Percentiles rank a stretch among this genome's conserved stretches.
These are phyloP conservation scores for Baronia brevicornis DNA, from an alignment of 2,888 invertebrate species.

Conservation along the genomic window DNA sequence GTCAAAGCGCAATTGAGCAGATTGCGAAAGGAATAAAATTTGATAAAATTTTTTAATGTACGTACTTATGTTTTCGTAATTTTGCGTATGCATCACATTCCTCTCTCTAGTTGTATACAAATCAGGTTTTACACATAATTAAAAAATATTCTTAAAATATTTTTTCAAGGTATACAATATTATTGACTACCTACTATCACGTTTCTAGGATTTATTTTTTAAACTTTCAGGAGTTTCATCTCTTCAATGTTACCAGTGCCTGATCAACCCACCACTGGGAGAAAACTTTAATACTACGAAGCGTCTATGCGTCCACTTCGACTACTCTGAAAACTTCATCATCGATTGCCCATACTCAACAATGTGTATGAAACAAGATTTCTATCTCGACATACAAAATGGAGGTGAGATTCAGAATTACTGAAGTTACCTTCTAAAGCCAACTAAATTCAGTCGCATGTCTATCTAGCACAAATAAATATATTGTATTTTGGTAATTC, in stretches of 20 bases:
- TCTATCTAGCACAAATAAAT: too few species aligned
- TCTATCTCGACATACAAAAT: slow-evolving; percentile 78
- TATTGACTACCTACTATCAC: background rate
- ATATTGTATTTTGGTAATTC: too few species aligned
- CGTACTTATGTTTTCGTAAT: too few species aligned
- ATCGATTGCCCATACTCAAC: slow-evolving; percentile 88
- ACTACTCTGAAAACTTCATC: slow-evolving; percentile 80
- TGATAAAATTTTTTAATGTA: too few species aligned
- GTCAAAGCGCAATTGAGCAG: too few species aligned
- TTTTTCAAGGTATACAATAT: too few species aligned
- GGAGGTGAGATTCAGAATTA: slow-evolving; percentile 81
- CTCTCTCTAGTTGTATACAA: too few species aligned
- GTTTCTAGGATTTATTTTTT: background rate
- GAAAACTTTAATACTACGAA: slow-evolving; percentile 77
- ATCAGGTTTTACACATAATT: too few species aligned
- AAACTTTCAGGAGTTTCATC: slow-evolving; percentile 54
- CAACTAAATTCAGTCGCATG: slow-evolving; percentile 2
- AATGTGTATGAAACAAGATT: slow-evolving; percentile 86
- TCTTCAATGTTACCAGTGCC: slow-evolving; percentile 85
- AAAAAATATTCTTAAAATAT: too few species aligned
- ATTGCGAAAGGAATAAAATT: too few species aligned
- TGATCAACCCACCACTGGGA: slow-evolving; percentile 76
- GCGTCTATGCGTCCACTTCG: slow-evolving; percentile 84
- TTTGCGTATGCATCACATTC: too few species aligned
- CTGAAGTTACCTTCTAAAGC: slow-evolving; percentile 1